Evolutionary conservation across 2,113 vertebrate genomes (phyloP).

Genomic region (Corynorhinus townsendii): DNA sequence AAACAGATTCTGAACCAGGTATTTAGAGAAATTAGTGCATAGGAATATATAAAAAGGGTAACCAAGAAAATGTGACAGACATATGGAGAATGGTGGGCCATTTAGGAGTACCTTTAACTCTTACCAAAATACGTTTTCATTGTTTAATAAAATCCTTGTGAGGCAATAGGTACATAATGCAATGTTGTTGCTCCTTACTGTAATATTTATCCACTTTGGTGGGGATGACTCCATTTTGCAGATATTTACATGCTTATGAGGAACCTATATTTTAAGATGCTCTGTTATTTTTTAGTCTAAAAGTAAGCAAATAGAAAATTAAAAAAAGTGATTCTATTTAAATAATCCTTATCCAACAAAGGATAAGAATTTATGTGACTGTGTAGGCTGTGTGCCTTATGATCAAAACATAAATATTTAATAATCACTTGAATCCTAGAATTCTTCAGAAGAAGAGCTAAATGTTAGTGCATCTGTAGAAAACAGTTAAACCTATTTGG

Average conservation of each 20-base stretch:
- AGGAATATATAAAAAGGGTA: not conserved
- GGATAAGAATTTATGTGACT: conserved; percentile 12
- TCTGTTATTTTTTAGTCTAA: conserved; percentile 25
- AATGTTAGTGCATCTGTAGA: not conserved
- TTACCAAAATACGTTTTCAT: not conserved
- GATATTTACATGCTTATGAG: not conserved
- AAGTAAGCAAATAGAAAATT: conserved; percentile 1
- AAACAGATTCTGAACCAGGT: not conserved
- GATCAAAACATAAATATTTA: conserved; percentile 42
- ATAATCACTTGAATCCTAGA: not conserved
- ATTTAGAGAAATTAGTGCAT: not conserved
- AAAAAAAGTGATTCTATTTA: not conserved
- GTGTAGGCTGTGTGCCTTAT: not conserved
- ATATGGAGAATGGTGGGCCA: not conserved
- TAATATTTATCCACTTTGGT: not conserved
- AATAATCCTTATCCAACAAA: conserved; percentile 3
- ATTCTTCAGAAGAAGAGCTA: no score
- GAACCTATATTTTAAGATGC: not conserved
- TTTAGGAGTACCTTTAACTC: not conserved
- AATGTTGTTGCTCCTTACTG: not conserved
- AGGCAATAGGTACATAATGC: not conserved
- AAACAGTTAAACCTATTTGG: not conserved
- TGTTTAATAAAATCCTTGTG: not conserved
- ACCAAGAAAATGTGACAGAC: not conserved
- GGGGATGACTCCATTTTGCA: not conserved